Evolutionary conservation across 2,113 vertebrate species (phyloP), one percentile per base, ranked within the genome.

Genomic region (Neotragus moschatus): DNA sequence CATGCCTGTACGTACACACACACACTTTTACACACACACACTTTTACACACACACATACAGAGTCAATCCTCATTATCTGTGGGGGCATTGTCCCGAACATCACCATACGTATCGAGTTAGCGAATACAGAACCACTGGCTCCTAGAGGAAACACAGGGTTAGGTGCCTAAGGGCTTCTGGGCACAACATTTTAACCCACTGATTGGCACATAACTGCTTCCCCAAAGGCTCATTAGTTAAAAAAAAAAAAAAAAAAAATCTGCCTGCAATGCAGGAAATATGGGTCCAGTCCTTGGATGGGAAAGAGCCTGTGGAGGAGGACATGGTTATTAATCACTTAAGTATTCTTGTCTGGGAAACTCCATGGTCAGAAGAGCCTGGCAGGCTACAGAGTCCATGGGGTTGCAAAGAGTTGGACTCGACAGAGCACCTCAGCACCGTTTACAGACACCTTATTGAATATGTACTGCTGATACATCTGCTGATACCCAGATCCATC

Each of bases 1-100:
- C 39, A 5, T 1, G 33, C 39, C 26, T 4, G 3, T 1, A 10
- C 2, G 9, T 4, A n/a, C n/a, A n/a, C n/a, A n/a, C n/a, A n/a
- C n/a, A 43, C 43, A 43, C 43, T 43, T 43, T 6, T 43, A 45
- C 0, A 77, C 1, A 43, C 7, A 63, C 61, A n/a, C 7, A n/a
- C 61, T 63, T 63, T 63, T 36, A 66, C 17, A 66, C 63, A 66
- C 17, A 70, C 63, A 70, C 16, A 19, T 2, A 66, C 8, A 70
- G 5, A 55, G 21, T 25, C 10, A 5, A 9, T 12, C 16, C 25
- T 28, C 33, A 2, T 73, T n/a, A 39, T 47, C 16, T 49, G 4
- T 33, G 19, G 19, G 7, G 0, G 13, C 25, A 11, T 2, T 26
- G 19, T 8, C 16, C n/a, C 39, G 12, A 19, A 26, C 33, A 26